These are phyloP conservation scores for Megamerina dolium DNA, from an alignment of 2,888 invertebrate species.

Conservation along the genomic window DNA sequence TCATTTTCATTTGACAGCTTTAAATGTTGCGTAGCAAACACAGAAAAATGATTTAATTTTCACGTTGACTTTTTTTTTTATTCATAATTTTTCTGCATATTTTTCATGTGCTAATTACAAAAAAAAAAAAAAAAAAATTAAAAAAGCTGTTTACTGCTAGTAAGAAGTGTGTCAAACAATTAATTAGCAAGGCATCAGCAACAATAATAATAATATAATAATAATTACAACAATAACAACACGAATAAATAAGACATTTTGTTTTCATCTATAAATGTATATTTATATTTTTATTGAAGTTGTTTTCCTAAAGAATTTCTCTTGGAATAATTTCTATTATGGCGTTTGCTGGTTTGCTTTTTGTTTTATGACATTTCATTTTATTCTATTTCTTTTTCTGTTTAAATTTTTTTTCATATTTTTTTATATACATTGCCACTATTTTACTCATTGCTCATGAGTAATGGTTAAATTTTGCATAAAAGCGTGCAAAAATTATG, in stretches of 20 bases:
- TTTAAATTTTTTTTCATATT: not conserved
- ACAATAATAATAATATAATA: not conserved
- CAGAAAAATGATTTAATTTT: slow-evolving; percentile 2
- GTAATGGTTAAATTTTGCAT: slow-evolving; percentile 8
- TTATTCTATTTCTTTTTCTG: not conserved
- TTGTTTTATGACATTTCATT: not conserved
- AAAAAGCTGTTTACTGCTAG: no score
- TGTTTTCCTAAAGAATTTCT: not conserved
- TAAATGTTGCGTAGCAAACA: slow-evolving; percentile 7
- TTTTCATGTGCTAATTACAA: slow-evolving; percentile 3
- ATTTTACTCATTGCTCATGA: not conserved
- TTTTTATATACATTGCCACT: not conserved
- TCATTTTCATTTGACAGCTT: slow-evolving; percentile 9
- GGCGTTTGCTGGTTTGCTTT: no score
- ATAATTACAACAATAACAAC: no score
- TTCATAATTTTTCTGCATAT: not conserved
- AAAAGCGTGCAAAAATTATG: not conserved
- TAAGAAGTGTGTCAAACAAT: slow-evolving; percentile 17
- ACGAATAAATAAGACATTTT: no score
- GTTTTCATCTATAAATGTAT: not conserved
- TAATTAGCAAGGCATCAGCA: slow-evolving; percentile 9
- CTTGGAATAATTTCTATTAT: not conserved
- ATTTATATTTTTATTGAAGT: not conserved
- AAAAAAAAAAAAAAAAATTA: no score
- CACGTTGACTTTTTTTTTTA: slow-evolving; percentile 1